Conservation (phyloP, 2,113 vertebrate genomes). For the Emydocephalus ijimae region DNA sequence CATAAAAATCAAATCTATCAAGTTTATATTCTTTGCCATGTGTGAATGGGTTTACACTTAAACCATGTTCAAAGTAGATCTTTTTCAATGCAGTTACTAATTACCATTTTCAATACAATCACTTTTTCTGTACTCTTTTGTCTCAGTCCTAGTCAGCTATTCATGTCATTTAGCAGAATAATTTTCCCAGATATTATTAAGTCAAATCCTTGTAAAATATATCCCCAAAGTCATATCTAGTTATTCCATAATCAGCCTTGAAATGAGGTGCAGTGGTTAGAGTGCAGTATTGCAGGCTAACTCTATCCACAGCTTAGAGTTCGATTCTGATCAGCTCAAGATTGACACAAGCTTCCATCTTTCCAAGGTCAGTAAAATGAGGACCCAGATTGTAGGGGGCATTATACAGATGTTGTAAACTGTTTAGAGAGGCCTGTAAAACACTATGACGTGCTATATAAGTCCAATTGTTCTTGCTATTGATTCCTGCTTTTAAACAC, state of each 20-base stretch:
- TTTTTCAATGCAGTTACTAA: background rate
- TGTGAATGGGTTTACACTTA: background rate
- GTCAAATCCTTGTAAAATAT: background rate
- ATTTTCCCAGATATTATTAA: background rate
- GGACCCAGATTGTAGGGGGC: too few relatives aligned
- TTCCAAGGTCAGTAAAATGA: too few relatives aligned
- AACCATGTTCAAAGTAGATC: background rate
- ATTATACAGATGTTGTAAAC: too few relatives aligned
- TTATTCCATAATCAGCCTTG: background rate
- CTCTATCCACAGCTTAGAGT: too few relatives aligned
- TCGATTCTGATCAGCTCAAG: too few relatives aligned
- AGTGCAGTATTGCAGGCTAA: too few relatives aligned
- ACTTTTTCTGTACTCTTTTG: background rate
- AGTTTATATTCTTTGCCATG: background rate
- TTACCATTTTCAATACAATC: background rate
- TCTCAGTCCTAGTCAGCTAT: background rate
- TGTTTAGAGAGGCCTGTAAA: too few relatives aligned
- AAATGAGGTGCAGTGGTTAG: background rate
- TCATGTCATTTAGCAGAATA: background rate
- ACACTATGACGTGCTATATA: too few relatives aligned
- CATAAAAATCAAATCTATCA: background rate
- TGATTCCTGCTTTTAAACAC: background rate
- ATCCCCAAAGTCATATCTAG: background rate
- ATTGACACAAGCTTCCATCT: too few relatives aligned
- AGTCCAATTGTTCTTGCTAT: too few relatives aligned